A percentile compares a stretch with the other conserved stretches of the same genome.
Conservation (phyloP, 2,113 vertebrate species). For the Toxostoma redivivum region DNA sequence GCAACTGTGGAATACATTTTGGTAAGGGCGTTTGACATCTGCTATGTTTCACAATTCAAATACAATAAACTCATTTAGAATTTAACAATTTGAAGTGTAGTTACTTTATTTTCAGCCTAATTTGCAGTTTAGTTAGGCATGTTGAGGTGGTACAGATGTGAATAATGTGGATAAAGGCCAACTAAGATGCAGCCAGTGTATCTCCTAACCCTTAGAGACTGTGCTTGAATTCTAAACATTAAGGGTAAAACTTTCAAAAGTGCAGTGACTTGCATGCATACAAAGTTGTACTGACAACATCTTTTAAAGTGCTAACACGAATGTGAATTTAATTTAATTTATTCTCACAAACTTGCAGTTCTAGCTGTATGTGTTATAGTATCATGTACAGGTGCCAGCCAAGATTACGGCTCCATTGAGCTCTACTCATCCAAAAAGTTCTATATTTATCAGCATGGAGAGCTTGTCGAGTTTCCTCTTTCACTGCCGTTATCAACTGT, state of each 20-base stretch:
- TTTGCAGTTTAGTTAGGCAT: background rate
- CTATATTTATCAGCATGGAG: slow-evolving; percentile 39
- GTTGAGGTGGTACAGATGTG: background rate
- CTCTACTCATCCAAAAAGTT: slow-evolving; percentile 33
- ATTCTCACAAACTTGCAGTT: slow-evolving; percentile 52
- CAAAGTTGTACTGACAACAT: slow-evolving; percentile 55
- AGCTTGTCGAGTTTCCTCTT: slow-evolving; percentile 33
- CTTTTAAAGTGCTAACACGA: slow-evolving; percentile 52
- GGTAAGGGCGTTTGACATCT: background rate
- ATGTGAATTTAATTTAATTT: slow-evolving; percentile 58
- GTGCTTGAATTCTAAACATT: background rate
- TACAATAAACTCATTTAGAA: background rate
- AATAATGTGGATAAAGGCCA: background rate
- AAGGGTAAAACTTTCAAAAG: slow-evolving; percentile 39
- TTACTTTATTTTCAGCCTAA: slow-evolving; percentile 6
- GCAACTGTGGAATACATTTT: background rate
- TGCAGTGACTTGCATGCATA: slow-evolving; percentile 48
- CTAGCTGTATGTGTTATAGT: slow-evolving; percentile 49
- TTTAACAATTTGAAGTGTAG: background rate
- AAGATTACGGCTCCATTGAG: slow-evolving; percentile 36
- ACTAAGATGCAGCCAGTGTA: background rate
- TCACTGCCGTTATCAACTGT: slow-evolving; percentile 38
- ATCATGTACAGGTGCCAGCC: slow-evolving; percentile 58
- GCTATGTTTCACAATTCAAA: background rate
- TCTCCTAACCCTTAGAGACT: background rate